Evolutionary conservation across 2,797 vertebrate genomes (phyloP), one percentile per base, ranked within the genome.

Genomic region (Coregonus suidteri): DNA sequence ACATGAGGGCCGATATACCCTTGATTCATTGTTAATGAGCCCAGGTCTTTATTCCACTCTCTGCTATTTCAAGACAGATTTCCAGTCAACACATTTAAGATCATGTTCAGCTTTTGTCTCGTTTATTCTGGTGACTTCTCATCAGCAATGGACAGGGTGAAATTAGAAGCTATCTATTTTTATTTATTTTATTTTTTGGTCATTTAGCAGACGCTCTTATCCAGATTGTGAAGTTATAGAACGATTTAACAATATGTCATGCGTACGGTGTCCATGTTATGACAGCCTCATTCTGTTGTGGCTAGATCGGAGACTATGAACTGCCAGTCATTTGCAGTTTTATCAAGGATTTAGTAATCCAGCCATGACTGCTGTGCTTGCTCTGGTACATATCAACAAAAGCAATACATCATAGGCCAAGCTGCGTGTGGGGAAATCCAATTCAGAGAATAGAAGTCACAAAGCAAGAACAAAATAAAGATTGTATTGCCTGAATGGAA

Each of bases 1-100:
- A 82, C 79, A 81, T 79, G 76, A 73, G 79, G 83, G 73, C 82
- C 78, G 77, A 79, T 84, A 59, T 82, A 83, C 81, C 83, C 86
- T 85, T 85, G 83, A 86, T 89, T 80, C 79, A 89, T 86, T 87
- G 86, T 89, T 89, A 87, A 86, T 84, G 84, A 87, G 83, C 75
- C 77, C 72, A 15, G 73, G 82, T 79, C 76, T 87, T 83, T 86
- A 84, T 83, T 86, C 77, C 54, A 53, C 81, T 82, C 75, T 35
- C 77, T 79, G 83, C 80, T 86, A 87, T 85, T 89, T 89, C 80
- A 85, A 80, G 80, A 81, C 65, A 80, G 81, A 83, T 82, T 83
- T 80, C 77, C 75, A 84, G 83, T 85, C 87, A 77, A 83, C 81
- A 82, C 66, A 84, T 83, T 77, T 76, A 71, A 75, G 74, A 81